Base-by-base conservation (phyloP, 2,888 invertebrate genomes). In the Gymnoscelis rufifasciata region DNA sequence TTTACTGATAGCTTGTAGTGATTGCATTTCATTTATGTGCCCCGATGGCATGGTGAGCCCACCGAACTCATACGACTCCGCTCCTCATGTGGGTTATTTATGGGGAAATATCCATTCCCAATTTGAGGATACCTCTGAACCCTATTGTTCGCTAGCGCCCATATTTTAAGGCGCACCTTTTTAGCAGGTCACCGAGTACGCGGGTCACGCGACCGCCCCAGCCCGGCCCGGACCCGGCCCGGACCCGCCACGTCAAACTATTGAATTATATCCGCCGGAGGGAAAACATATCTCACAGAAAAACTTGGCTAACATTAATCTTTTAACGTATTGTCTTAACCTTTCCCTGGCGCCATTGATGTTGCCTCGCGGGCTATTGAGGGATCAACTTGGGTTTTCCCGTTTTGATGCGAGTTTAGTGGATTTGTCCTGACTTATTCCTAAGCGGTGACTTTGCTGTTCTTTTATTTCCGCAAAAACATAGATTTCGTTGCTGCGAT, bases 181-280 rank as follows among this genome's bases (percentile, higher is more conserved):
- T 75, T 72, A 74, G 70, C 75, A 75, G 81, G 80, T 79, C 82
- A 81, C 66, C 64, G 74, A 68, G 68, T 63, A 64, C 64, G 62
- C 63, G 66, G 76, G 74, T 66, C 76, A 71, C 74, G 73, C 73
- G 64, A 42, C 36, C 50, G 39, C 29, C 38, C 41, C 31, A 28
- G 38, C 50, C 42, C 38, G 68, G 66, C 51, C n/a, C 47, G 56
- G 54, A 54, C 54, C n/a, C n/a, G n/a, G n/a, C n/a, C n/a, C 47
- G 56, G 54, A 54, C 54, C 61, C 54, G 56, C 56, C 57, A 64
- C 59, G 49, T 53, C 51, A 59, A 62, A 61, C 55, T 68, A 66
- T 69, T 70, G 63, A 68, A 66, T 69, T 69, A 69, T 66, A 60
- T 65, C 53, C 58, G 15, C 49, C 35, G 30, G 39, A 46, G 46